Evolutionary conservation across 2,797 vertebrate genomes (phyloP).

Genomic region (Chiroxiphia lanceolata): DNA sequence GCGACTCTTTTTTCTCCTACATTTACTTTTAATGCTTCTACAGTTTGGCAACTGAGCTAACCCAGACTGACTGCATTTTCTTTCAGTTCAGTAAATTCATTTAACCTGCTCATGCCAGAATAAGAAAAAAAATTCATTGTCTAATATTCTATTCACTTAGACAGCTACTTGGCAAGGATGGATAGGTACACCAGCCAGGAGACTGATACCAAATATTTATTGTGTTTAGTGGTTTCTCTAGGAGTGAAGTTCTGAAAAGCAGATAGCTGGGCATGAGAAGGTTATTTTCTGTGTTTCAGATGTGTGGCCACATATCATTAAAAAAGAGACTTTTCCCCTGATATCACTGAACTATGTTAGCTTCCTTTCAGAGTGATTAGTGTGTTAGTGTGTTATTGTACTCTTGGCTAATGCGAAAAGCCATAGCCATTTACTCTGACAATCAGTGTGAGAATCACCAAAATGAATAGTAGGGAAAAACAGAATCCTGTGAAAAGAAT

Average conservation of each 20-base stretch:
- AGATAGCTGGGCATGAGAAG: not conserved
- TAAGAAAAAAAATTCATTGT: not conserved
- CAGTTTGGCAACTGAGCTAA: not conserved
- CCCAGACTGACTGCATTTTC: not conserved
- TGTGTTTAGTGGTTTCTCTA: not conserved
- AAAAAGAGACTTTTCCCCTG: not conserved
- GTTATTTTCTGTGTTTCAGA: not conserved
- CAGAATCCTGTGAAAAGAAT: not conserved
- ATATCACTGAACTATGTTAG: not conserved
- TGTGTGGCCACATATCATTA: not conserved
- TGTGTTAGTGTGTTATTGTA: not conserved
- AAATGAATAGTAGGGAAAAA: not conserved
- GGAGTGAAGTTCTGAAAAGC: not conserved
- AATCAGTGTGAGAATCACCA: not conserved
- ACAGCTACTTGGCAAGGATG: not conserved
- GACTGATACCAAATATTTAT: not conserved
- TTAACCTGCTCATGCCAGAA: conserved; percentile 1
- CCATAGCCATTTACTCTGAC: not conserved
- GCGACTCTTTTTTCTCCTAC: not conserved
- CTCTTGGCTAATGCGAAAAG: not conserved
- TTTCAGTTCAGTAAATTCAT: not conserved
- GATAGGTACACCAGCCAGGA: not conserved
- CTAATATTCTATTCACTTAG: not conserved
- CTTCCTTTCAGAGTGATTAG: not conserved
- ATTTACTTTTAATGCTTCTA: conserved; percentile 12